A percentile compares a stretch with the other conserved stretches of the same genome.
These are phyloP conservation scores for Hymenochirus boettgeri DNA, from an alignment of 2,113 vertebrate genomes.

Conservation along the genomic window DNA sequence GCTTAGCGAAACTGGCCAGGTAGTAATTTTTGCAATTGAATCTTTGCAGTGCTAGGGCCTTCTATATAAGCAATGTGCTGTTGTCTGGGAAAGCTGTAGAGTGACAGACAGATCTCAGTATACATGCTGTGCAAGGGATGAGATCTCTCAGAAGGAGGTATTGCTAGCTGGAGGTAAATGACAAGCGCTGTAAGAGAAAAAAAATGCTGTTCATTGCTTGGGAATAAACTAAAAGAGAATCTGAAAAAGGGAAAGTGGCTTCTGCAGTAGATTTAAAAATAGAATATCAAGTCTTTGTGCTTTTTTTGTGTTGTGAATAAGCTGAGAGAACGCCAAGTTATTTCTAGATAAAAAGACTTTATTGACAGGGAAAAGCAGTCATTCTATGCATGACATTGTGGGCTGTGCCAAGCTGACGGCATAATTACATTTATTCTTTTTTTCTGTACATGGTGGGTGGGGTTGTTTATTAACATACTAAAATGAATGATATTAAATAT, in stretches of 20 bases:
- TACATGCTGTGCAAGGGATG: neutral
- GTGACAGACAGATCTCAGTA: constrained; percentile 12
- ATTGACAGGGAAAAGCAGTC: no score
- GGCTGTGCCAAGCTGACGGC: no score
- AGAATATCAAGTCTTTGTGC: neutral
- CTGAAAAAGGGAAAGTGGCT: neutral
- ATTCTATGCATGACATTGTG: no score
- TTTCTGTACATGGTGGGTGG: no score
- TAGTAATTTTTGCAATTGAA: neutral
- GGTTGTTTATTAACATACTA: no score
- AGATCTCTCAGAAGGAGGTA: constrained; percentile 10
- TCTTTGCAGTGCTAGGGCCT: neutral
- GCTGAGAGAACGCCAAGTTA: neutral
- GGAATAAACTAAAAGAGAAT: neutral
- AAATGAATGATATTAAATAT: no score
- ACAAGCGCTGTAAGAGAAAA: neutral
- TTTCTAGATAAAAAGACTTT: neutral
- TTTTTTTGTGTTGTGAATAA: neutral
- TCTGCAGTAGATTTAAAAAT: neutral
- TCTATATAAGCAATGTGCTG: neutral
- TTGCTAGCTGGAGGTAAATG: neutral
- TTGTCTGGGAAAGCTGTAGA: neutral
- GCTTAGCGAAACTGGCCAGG: neutral
- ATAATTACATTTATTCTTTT: no score
- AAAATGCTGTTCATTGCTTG: neutral